Conservation (phyloP, 1,140 invertebrate species). For the Helicoverpa armigera region DNA sequence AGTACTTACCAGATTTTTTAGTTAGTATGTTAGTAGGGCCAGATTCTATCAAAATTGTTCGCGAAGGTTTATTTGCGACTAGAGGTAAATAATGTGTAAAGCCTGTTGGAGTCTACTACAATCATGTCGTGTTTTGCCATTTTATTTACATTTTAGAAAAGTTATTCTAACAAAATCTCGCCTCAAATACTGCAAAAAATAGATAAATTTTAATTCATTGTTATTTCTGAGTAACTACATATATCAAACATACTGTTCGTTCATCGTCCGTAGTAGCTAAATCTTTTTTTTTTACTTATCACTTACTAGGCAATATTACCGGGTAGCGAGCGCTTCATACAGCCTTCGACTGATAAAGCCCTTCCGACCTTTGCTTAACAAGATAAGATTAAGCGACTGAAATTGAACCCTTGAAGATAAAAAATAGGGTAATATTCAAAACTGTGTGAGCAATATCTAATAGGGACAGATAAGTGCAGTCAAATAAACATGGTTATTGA, state of each 20-base stretch:
- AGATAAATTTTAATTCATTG: too few species aligned
- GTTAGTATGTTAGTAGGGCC: too few species aligned
- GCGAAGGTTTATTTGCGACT: neutral
- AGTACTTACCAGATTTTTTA: too few species aligned
- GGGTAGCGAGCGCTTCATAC: neutral
- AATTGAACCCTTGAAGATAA: neutral
- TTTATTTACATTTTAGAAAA: too few species aligned
- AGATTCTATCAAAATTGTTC: neutral
- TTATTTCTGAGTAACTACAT: neutral
- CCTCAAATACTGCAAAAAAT: too few species aligned
- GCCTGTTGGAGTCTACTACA: too few species aligned
- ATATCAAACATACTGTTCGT: neutral
- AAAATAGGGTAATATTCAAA: neutral
- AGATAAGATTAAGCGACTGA: neutral
- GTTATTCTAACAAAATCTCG: too few species aligned
- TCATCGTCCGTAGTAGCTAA: neutral
- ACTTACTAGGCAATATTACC: neutral
- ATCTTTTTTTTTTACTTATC: neutral
- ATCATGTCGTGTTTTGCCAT: too few species aligned
- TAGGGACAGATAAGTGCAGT: too few species aligned
- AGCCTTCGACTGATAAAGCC: constrained; percentile 19
- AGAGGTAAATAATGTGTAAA: neutral
- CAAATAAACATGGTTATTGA: too few species aligned
- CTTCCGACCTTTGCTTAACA: neutral
- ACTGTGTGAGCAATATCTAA: too few species aligned